A percentile compares a stretch with the other conserved stretches of the same genome.
phyloP scores from a whole-genome alignment of 1,140 invertebrate genomes.

The Bactericera cockerelli region DNA sequence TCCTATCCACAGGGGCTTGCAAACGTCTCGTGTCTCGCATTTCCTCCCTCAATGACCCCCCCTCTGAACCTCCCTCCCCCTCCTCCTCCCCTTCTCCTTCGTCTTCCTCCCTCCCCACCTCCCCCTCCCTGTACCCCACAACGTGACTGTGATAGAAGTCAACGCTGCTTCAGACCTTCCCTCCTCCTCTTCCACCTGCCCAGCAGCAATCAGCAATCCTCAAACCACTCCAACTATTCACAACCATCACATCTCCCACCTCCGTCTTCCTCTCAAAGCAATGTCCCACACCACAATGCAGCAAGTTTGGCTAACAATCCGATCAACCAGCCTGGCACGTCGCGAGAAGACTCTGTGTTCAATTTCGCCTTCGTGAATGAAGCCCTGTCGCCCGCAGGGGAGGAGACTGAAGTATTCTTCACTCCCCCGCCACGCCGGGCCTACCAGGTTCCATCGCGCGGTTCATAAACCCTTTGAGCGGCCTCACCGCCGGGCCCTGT shows the following conservation, averaged over 20 bases:
- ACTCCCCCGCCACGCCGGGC: slow-evolving; percentile 19
- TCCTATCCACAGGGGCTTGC: no score
- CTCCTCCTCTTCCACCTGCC: no score
- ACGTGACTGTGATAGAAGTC: slow-evolving; percentile 24
- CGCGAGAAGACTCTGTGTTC: slow-evolving; percentile 12
- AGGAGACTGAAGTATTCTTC: slow-evolving; percentile 18
- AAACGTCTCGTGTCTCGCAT: no score
- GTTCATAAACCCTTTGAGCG: neutral
- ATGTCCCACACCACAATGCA: neutral
- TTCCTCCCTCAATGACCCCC: neutral
- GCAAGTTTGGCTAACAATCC: neutral
- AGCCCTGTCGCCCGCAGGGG: slow-evolving; percentile 9
- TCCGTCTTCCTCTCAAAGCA: neutral
- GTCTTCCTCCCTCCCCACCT: neutral
- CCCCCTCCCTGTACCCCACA: slow-evolving; percentile 8
- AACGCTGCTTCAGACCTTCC: slow-evolving; percentile 9
- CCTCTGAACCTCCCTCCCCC: neutral
- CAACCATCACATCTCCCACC: slow-evolving; percentile 1
- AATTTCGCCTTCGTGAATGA: slow-evolving; percentile 18
- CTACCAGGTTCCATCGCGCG: slow-evolving; percentile 9
- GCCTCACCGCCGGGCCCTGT: neutral
- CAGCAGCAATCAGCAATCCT: no score
- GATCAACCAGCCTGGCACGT: neutral
- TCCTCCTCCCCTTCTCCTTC: neutral
- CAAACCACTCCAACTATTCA: no score